Evolutionary conservation across 2,888 invertebrate genomes (phyloP).

Genomic region (Microplitis manilae): DNA sequence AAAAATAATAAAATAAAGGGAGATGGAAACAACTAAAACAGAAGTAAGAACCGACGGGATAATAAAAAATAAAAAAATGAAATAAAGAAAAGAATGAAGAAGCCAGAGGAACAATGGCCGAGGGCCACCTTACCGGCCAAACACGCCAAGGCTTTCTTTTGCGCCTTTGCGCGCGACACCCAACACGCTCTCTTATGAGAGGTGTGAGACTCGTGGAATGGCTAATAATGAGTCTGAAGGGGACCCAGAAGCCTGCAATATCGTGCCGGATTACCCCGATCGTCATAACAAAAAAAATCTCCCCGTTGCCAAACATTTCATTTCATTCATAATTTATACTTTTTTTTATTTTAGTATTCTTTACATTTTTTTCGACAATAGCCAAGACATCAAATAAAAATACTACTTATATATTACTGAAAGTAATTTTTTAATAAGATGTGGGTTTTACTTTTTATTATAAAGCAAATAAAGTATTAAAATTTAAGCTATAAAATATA

Average conservation of each 20-base stretch:
- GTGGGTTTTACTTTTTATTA: too few species aligned
- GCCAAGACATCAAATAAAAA: too few species aligned
- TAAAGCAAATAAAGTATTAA: not conserved
- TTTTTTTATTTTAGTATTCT: not conserved
- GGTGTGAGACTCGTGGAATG: conserved; percentile 45
- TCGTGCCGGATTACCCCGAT: conserved; percentile 48
- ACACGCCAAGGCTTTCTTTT: conserved; percentile 50
- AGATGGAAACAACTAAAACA: conserved; percentile 36
- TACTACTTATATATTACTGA: too few species aligned
- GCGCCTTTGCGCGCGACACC: conserved; percentile 38
- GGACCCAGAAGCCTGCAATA: conserved; percentile 45
- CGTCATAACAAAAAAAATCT: conserved; percentile 14
- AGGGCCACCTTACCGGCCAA: conserved; percentile 59
- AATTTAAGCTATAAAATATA: not conserved
- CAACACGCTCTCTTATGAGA: conserved; percentile 47
- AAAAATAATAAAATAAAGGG: conserved; percentile 9
- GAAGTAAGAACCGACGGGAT: conserved; percentile 24
- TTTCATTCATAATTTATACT: conserved; percentile 11
- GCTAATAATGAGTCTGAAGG: conserved; percentile 51
- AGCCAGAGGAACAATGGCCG: conserved; percentile 65
- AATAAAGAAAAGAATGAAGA: conserved; percentile 48
- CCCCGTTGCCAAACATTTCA: not conserved
- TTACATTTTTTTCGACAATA: too few species aligned
- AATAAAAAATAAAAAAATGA: conserved; percentile 21
- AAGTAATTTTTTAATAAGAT: too few species aligned